Evolutionary conservation across 2,888 invertebrate genomes (phyloP).

Genomic region (Cremastobaeus sp.): DNA sequence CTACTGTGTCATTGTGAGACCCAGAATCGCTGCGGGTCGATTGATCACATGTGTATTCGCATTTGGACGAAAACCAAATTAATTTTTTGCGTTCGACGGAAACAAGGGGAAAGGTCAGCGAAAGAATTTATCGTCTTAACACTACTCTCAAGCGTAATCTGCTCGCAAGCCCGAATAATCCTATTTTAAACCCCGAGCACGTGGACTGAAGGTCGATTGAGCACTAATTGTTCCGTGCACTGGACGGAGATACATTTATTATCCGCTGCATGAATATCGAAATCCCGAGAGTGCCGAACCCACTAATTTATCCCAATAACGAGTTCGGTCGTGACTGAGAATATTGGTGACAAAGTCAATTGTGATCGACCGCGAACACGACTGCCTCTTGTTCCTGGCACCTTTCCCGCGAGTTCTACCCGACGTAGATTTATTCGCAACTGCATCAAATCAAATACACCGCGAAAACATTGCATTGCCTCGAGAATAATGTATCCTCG

Average conservation of each 20-base stretch:
- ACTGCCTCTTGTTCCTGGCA: conserved; percentile 52
- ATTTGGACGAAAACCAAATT: conserved; percentile 15
- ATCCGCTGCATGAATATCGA: conserved; percentile 32
- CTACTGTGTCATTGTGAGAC: not conserved
- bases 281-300: conserved; percentile 4
- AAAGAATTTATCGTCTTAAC: not conserved
- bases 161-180: too few relatives aligned
- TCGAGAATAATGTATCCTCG: not conserved
- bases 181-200: too few relatives aligned
- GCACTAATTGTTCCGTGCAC: too few relatives aligned
- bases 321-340: conserved; percentile 25
- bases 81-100: conserved; percentile 2
- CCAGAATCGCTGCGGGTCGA: not conserved
- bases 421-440: conserved; percentile 37
- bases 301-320: conserved; percentile 28
- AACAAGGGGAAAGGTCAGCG: not conserved
- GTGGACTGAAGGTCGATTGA: too few relatives aligned
- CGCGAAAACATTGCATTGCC: not conserved
- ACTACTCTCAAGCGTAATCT: conserved; percentile 26
- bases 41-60: not conserved
- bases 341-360: conserved; percentile 56
- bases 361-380: conserved; percentile 56
- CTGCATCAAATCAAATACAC: conserved; percentile 10
- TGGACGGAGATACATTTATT: conserved; percentile 13
- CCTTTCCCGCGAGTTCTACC: conserved; percentile 46